Evolutionary conservation across 1,140 invertebrate species (phyloP).

Genomic region (Drosophila asahinai): DNA sequence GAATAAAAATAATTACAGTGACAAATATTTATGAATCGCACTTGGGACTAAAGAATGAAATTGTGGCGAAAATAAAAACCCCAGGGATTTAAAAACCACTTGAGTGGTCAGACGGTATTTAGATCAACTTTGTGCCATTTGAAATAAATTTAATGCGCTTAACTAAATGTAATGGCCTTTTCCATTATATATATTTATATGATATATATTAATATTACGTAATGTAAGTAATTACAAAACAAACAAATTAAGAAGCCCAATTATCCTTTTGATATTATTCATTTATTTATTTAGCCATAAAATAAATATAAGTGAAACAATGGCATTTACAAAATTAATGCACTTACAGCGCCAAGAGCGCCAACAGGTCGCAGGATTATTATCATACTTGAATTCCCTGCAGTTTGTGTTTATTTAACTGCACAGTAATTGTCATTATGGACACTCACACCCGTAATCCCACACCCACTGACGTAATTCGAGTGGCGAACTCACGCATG

Average conservation of each 20-base stretch:
- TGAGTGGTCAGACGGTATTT: neutral
- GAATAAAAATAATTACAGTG: conserved; percentile 35
- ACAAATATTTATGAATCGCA: conserved; percentile 47
- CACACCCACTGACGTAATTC: neutral
- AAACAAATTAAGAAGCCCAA: neutral
- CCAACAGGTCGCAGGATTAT: neutral
- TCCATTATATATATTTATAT: no score
- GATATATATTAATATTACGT: neutral
- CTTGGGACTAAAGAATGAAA: neutral
- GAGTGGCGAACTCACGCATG: neutral
- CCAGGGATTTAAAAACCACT: conserved; percentile 12
- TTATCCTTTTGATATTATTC: no score
- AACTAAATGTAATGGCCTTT: neutral
- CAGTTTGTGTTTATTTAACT: conserved; percentile 10
- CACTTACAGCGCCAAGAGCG: no score
- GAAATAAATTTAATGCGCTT: neutral
- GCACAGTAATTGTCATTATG: conserved; percentile 7
- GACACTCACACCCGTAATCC: neutral
- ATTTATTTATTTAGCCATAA: neutral
- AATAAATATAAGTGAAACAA: neutral
- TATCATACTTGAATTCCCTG: neutral
- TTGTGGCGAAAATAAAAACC: neutral
- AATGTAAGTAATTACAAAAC: neutral
- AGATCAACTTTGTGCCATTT: neutral
- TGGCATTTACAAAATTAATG: conserved; percentile 9